These are phyloP conservation scores for Brachypteracias leptosomus DNA, from an alignment of 2,113 vertebrate species.

Conservation along the genomic window DNA sequence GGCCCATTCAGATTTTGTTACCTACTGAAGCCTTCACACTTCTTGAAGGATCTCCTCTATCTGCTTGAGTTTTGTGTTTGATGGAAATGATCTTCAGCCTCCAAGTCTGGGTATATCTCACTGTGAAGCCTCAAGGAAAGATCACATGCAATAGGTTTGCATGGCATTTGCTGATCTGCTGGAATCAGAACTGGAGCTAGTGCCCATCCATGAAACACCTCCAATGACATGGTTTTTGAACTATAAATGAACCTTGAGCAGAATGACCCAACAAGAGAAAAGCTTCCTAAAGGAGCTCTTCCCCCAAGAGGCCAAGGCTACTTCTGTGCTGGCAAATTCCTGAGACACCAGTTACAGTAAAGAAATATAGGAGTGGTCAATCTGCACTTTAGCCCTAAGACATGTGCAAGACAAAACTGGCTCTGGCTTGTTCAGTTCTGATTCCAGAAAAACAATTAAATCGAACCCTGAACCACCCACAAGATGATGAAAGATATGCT, in stretches of 20 bases:
- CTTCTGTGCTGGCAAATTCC: not conserved
- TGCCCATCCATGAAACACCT: not conserved
- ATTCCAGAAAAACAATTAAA: not conserved
- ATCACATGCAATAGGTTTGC: fast-evolving
- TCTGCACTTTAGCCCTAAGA: not conserved
- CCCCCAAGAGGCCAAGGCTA: not conserved
- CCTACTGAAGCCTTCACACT: not conserved
- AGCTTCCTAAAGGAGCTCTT: not conserved
- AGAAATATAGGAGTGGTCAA: not conserved
- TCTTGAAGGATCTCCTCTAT: not conserved
- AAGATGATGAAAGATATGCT: not conserved
- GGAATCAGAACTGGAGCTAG: not conserved
- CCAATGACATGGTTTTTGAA: not conserved
- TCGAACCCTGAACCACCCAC: not conserved
- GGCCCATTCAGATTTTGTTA: not conserved
- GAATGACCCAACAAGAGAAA: not conserved
- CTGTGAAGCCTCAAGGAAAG: not conserved
- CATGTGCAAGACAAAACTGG: not conserved
- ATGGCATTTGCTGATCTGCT: not conserved
- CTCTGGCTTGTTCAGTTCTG: not conserved
- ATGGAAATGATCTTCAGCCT: not conserved
- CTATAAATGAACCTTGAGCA: not conserved
- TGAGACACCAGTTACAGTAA: not conserved
- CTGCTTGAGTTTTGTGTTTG: not conserved
- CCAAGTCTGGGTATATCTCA: not conserved